A percentile compares a stretch with the other conserved stretches of the same genome.
Conservation (phyloP, 2,797 vertebrate species). For the Galago senegalensis region DNA sequence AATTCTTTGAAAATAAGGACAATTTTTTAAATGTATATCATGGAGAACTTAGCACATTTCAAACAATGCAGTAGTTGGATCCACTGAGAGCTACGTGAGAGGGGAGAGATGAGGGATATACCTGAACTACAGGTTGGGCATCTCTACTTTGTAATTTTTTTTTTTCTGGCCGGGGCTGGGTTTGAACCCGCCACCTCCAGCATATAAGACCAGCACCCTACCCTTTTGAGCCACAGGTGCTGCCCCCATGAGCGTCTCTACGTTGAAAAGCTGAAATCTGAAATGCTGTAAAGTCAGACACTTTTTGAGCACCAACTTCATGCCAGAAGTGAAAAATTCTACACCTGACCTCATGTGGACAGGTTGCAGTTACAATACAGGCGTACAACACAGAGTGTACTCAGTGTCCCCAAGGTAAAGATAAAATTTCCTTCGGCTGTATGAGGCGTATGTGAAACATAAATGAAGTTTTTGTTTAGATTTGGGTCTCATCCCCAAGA, state of each 20-base stretch:
- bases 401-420: not conserved
- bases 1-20: not conserved
- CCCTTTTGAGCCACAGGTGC: not conserved
- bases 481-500: not conserved
- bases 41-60: not conserved
- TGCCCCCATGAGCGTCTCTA: not conserved
- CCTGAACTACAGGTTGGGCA: too few species aligned
- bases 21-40: not conserved
- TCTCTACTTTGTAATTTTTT: not conserved
- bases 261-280: not conserved
- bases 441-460: not conserved
- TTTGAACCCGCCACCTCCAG: too few species aligned
- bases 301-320: not conserved
- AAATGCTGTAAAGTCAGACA: not conserved
- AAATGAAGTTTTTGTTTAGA: not conserved
- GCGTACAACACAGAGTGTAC: not conserved
- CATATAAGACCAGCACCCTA: too few species aligned
- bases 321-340: not conserved
- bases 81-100: not conserved
- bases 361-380: not conserved
- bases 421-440: not conserved
- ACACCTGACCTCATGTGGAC: not conserved
- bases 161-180: too few species aligned
- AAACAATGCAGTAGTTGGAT: not conserved
- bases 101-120: not conserved